Evolutionary conservation across 92 coral and sea anemone species (phyloP).

Genomic region (Palythoa caribaeorum): DNA sequence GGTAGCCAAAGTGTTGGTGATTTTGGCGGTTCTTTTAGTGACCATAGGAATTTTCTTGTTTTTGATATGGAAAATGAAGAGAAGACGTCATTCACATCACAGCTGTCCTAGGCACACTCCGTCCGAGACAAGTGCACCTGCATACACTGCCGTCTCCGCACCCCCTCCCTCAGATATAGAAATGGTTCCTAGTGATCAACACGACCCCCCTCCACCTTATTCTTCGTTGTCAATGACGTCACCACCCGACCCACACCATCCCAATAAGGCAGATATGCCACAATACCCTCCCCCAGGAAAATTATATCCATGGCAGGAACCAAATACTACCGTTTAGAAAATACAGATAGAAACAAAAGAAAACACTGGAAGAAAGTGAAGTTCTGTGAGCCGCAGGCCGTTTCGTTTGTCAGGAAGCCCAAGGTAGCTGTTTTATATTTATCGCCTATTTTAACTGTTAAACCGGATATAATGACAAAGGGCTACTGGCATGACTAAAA

Average conservation of each 20-base stretch:
- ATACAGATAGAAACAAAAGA: not conserved
- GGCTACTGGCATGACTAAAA: too few relatives aligned
- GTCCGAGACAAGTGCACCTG: not conserved
- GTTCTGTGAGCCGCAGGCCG: too few relatives aligned
- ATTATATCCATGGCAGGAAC: conserved; percentile 13
- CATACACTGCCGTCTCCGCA: not conserved
- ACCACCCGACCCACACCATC: conserved; percentile 10
- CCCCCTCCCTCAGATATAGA: conserved; percentile 5
- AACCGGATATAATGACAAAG: too few relatives aligned
- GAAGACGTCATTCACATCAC: not conserved
- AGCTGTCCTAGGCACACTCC: not conserved
- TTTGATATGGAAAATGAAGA: not conserved
- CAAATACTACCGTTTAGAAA: not conserved
- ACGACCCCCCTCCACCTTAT: conserved; percentile 8
- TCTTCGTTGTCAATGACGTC: not conserved
- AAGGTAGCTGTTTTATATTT: too few relatives aligned
- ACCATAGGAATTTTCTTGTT: not conserved
- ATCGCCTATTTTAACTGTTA: too few relatives aligned
- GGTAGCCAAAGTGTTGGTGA: not conserved
- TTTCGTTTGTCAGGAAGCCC: too few relatives aligned
- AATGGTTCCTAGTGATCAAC: not conserved
- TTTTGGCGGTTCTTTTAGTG: not conserved
- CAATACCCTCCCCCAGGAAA: conserved; percentile 26
- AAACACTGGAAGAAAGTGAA: too few relatives aligned
- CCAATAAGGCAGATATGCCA: not conserved